Evolutionary conservation across 2,113 vertebrate species (phyloP).

Genomic region (Gallinago media): DNA sequence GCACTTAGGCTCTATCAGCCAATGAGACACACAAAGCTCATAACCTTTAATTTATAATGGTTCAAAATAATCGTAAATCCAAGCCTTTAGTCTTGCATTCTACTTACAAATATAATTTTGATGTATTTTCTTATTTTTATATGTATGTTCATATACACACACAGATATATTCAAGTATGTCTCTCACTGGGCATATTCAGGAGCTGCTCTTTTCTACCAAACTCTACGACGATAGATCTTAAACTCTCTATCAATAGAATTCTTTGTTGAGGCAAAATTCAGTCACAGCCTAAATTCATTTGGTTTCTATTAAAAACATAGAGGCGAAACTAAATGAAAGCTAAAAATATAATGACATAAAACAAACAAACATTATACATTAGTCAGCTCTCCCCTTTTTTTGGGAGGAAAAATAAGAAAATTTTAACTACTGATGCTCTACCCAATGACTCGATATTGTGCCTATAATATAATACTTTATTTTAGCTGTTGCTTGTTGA

Average conservation of each 20-base stretch:
- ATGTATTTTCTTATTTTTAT: not conserved
- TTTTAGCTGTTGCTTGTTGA: not conserved
- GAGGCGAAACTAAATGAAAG: not conserved
- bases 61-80: not conserved
- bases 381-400: not conserved
- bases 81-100: not conserved
- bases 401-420: not conserved
- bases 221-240: not conserved
- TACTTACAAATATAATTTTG: not conserved
- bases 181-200: not conserved
- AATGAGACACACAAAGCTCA: not conserved
- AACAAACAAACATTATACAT: not conserved
- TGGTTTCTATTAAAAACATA: not conserved
- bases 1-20: conserved; percentile 34
- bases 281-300: not conserved
- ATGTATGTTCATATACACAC: accelerated
- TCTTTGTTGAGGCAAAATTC: conserved; percentile 18
- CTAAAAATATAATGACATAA: not conserved
- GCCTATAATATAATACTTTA: not conserved
- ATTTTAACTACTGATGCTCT: not conserved
- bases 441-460: not conserved
- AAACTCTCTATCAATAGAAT: not conserved
- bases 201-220: not conserved
- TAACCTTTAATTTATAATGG: not conserved
- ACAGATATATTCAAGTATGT: not conserved